These are phyloP conservation scores for Oenanthe melanoleuca DNA, from an alignment of 2,113 vertebrate species.

Conservation along the genomic window DNA sequence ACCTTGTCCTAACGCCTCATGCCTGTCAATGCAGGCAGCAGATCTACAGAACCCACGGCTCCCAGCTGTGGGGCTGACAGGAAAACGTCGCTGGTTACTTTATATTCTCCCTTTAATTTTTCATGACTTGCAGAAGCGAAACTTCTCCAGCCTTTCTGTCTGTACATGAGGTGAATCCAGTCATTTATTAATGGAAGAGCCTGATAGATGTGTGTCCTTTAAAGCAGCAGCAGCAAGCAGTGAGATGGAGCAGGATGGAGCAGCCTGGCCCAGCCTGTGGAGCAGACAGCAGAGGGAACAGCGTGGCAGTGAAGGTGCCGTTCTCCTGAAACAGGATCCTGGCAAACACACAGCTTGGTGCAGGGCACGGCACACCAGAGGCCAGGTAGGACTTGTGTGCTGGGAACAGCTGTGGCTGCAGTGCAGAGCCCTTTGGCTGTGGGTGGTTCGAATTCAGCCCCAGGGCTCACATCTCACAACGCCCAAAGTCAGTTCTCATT, in stretches of 20 bases:
- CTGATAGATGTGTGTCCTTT: neutral
- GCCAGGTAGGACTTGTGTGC: neutral
- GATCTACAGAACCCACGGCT: neutral
- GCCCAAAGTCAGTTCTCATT: neutral
- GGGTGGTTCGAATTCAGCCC: neutral
- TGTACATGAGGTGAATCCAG: fast-evolving
- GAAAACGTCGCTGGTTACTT: neutral
- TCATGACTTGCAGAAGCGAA: neutral
- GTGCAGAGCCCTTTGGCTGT: neutral
- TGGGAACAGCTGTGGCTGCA: neutral
- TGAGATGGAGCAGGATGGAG: neutral
- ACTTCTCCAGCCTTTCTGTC: neutral
- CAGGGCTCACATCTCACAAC: neutral
- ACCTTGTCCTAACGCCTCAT: neutral
- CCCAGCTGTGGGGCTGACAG: neutral
- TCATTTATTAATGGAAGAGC: neutral
- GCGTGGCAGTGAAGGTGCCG: fast-evolving
- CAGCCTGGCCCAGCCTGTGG: fast-evolving
- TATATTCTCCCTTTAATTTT: neutral
- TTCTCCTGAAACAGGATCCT: neutral
- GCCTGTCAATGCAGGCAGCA: neutral
- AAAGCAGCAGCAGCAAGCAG: neutral
- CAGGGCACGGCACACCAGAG: fast-evolving
- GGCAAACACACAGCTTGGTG: neutral
- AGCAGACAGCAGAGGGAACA: fast-evolving